phyloP scores from a whole-genome alignment of 2,113 vertebrate genomes.

The Marcusenius ussheri region DNA sequence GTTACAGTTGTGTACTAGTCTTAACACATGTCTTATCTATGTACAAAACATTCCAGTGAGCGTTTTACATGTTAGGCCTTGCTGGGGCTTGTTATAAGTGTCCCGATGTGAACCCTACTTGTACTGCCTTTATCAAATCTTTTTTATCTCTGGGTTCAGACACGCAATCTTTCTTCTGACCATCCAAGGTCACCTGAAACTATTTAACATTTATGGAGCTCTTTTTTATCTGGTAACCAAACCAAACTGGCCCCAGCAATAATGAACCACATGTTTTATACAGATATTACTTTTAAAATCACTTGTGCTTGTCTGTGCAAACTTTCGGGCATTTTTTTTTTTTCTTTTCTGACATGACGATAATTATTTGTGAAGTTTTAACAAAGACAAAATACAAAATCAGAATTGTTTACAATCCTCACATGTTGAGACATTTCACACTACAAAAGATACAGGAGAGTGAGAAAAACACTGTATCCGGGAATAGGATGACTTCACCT shows the following conservation, averaged over 20 bases:
- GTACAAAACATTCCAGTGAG: slow-evolving; percentile 20
- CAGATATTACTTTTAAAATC: background rate
- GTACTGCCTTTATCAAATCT: slow-evolving; percentile 38
- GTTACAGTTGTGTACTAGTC: background rate
- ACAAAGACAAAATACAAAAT: background rate
- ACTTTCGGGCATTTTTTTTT: background rate
- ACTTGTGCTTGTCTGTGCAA: background rate
- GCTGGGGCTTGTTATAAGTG: background rate
- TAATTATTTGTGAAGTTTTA: background rate
- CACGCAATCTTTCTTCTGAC: slow-evolving; percentile 15
- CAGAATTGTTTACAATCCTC: background rate
- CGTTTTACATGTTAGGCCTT: background rate
- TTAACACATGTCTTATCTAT: slow-evolving; percentile 3
- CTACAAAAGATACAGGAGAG: slow-evolving; percentile 43
- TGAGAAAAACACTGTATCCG: slow-evolving; percentile 44
- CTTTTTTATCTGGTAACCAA: background rate
- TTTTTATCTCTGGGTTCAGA: slow-evolving; percentile 36
- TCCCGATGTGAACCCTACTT: slow-evolving; percentile 17
- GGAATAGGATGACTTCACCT: slow-evolving; percentile 51
- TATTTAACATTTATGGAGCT: background rate
- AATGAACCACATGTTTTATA: background rate
- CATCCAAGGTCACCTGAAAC: slow-evolving; percentile 11
- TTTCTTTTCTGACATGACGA: background rate
- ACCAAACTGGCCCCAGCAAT: background rate
- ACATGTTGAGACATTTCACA: slow-evolving; percentile 30